Percentiles rank a stretch among this genome's conserved stretches.
Conservation (phyloP, 64 coral and sea anemone species). For the Montipora sp. region DNA sequence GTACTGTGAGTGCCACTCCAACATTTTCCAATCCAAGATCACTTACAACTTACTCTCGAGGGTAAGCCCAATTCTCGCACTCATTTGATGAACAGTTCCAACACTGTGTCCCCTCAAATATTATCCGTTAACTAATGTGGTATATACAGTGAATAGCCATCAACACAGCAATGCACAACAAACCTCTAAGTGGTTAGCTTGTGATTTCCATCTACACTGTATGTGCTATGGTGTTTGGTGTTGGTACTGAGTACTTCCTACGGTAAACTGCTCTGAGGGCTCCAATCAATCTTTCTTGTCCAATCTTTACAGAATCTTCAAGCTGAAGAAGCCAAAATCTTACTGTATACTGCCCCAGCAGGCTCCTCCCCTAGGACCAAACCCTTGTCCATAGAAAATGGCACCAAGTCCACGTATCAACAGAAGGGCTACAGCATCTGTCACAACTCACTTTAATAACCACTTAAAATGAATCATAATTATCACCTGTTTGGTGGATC, state of each 20-base stretch:
- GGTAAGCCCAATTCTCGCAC: slow-evolving; percentile 45
- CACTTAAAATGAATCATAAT: not conserved
- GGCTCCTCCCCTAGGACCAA: too few relatives aligned
- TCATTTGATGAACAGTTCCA: slow-evolving; percentile 46
- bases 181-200: too few relatives aligned
- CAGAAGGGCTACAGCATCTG: too few relatives aligned
- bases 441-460: too few relatives aligned
- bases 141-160: slow-evolving; percentile 54
- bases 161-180: too few relatives aligned
- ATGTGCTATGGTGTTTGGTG: too few relatives aligned
- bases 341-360: too few relatives aligned
- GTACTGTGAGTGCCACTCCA: slow-evolving; percentile 33
- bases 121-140: slow-evolving; percentile 40
- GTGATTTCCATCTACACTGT: too few relatives aligned
- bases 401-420: too few relatives aligned
- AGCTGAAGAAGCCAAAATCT: not conserved
- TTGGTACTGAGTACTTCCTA: slow-evolving; percentile 14
- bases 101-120: not conserved
- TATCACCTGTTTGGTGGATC: not conserved
- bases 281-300: slow-evolving; percentile 71
- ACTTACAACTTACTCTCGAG: not conserved
- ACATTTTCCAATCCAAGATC: slow-evolving; percentile 64
- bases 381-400: too few relatives aligned
- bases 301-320: slow-evolving; percentile 52
- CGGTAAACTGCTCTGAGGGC: slow-evolving; percentile 68